These are phyloP conservation scores for Heterotis niloticus DNA, from an alignment of 2,113 vertebrate genomes.

Conservation along the genomic window DNA sequence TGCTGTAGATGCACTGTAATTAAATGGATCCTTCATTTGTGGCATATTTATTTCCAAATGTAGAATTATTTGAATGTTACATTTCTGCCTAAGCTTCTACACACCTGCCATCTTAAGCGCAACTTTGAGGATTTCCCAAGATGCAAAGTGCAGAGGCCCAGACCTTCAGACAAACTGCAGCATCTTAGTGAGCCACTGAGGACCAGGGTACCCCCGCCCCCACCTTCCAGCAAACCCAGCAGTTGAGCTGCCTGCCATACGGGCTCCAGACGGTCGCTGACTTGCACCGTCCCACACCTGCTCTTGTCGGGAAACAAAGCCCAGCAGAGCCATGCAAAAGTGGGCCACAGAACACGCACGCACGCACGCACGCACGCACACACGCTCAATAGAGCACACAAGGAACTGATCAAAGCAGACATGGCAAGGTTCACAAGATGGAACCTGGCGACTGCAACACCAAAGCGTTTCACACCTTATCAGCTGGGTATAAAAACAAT, in stretches of 20 bases:
- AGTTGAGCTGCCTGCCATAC: not conserved
- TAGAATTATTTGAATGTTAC: too few relatives aligned
- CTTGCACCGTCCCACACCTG: not conserved
- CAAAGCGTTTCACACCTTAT: too few relatives aligned
- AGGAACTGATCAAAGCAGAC: not conserved
- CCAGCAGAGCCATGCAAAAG: not conserved
- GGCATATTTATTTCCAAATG: too few relatives aligned
- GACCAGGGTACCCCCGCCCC: not conserved
- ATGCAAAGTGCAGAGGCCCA: not conserved
- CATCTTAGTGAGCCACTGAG: not conserved
- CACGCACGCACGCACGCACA: not conserved
- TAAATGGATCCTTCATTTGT: too few relatives aligned
- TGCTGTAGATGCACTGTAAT: too few relatives aligned
- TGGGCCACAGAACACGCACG: too few relatives aligned
- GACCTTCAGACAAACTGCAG: not conserved
- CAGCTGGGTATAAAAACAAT: too few relatives aligned
- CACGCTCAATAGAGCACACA: not conserved
- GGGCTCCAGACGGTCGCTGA: constrained; percentile 10
- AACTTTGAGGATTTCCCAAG: not conserved
- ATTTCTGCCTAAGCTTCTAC: too few relatives aligned
- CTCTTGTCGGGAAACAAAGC: constrained; percentile 2
- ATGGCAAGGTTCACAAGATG: not conserved
- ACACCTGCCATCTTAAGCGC: not conserved
- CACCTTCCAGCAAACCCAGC: not conserved
- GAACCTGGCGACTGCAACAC: not conserved